A percentile compares a stretch with the other conserved stretches of the same genome.
phyloP scores from a whole-genome alignment of 2,113 vertebrate genomes.

The Rhabdornis inornatus region DNA sequence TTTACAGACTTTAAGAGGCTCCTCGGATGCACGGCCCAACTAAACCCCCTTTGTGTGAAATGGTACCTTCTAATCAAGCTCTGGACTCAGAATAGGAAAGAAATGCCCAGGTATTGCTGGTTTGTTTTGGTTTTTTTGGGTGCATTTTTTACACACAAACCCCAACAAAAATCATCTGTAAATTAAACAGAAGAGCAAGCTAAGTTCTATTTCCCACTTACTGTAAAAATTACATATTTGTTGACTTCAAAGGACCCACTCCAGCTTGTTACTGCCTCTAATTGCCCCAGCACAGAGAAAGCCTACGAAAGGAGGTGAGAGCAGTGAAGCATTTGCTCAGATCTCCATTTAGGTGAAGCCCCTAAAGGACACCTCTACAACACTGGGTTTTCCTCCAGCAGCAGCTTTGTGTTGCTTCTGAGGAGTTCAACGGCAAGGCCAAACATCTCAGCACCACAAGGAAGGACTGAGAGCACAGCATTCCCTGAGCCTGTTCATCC shows the following conservation, averaged over 20 bases:
- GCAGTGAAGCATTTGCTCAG: not conserved
- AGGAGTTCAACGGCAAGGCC: not conserved
- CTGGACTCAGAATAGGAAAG: not conserved
- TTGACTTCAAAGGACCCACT: not conserved
- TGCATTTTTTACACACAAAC: not conserved
- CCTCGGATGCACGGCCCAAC: accelerated
- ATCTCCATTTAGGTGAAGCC: not conserved
- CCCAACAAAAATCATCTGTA: not conserved
- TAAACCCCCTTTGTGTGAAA: accelerated
- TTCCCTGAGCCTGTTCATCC: not conserved
- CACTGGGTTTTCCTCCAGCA: accelerated
- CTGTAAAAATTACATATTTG: not conserved
- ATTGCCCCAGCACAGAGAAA: not conserved
- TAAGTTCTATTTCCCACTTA: not conserved
- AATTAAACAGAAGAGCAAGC: not conserved
- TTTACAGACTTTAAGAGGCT: accelerated
- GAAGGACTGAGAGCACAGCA: accelerated
- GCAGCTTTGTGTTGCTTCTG: not conserved
- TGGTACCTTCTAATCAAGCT: not conserved
- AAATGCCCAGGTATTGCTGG: not conserved
- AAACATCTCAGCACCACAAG: not conserved
- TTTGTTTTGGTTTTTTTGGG: not conserved
- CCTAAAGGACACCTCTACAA: not conserved
- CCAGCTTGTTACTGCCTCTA: not conserved
- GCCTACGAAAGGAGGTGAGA: not conserved